phyloP scores from a whole-genome alignment of 2,113 vertebrate species.

The Strix uralensis region DNA sequence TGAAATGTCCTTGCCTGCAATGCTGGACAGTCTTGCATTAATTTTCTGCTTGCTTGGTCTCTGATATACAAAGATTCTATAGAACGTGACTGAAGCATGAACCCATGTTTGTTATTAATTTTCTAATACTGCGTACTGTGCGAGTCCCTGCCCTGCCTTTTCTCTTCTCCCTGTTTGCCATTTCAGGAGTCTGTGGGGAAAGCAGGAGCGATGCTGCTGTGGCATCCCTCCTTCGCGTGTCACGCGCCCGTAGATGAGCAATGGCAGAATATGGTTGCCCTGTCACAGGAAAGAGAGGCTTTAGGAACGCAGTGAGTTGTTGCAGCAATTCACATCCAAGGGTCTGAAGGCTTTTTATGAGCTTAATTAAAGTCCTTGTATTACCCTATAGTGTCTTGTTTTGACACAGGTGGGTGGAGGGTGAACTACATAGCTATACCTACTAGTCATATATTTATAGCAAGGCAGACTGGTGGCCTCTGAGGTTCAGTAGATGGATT shows the following conservation, averaged over 20 bases:
- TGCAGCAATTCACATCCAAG: not conserved
- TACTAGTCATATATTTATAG: not conserved
- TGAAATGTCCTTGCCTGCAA: not conserved
- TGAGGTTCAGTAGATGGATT: not conserved
- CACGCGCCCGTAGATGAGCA: not conserved
- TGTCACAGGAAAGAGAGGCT: not conserved
- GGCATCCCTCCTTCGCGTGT: not conserved
- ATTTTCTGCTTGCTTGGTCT: slow-evolving; percentile 36
- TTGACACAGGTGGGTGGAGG: not conserved
- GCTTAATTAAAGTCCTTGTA: not conserved
- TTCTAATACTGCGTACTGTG: not conserved
- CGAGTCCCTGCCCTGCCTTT: not conserved
- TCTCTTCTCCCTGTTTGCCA: not conserved
- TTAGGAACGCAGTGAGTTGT: not conserved
- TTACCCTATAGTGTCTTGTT: not conserved
- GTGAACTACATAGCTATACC: fast-evolving
- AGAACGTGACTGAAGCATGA: not conserved
- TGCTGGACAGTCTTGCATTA: not conserved
- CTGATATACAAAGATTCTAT: not conserved
- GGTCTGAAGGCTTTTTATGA: not conserved
- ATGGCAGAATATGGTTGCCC: not conserved
- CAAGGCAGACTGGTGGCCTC: not conserved
- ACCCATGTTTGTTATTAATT: not conserved
- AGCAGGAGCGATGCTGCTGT: not conserved
- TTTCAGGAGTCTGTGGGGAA: not conserved